Evolutionary conservation across 2,888 invertebrate species (phyloP).

Genomic region (Ophraella communa): DNA sequence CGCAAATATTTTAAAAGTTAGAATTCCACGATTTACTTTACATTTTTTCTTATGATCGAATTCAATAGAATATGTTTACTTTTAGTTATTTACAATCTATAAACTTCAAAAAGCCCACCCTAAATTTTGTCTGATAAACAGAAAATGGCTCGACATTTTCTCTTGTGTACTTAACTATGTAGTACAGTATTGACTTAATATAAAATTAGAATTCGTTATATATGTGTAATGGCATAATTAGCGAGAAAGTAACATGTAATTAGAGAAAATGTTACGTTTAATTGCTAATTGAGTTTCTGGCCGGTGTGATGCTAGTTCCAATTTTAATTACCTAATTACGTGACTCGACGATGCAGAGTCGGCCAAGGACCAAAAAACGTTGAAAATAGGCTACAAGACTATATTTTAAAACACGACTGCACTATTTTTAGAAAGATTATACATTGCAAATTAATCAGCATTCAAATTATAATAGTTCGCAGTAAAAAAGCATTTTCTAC

Average conservation of each 20-base stretch:
- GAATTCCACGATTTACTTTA: no score
- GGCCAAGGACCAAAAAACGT: constrained; percentile 25
- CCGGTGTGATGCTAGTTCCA: constrained; percentile 64
- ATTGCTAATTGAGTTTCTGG: constrained; percentile 67
- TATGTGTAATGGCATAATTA: constrained; percentile 57
- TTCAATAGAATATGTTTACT: no score
- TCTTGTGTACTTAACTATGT: constrained; percentile 3
- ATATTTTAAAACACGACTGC: no score
- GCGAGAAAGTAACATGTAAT: constrained; percentile 65
- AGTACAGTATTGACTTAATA: constrained; percentile 35
- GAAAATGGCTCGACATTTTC: neutral
- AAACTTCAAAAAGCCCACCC: no score
- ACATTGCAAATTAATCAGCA: no score
- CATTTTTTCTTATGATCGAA: no score
- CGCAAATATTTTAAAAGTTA: no score
- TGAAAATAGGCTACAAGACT: neutral
- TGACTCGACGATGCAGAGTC: constrained; percentile 54
- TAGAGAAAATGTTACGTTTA: constrained; percentile 68
- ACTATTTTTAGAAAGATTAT: no score
- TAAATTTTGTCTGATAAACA: neutral
- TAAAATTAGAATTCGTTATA: constrained; percentile 40
- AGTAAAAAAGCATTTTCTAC: no score
- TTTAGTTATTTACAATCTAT: no score
- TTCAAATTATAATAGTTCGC: no score
- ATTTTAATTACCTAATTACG: constrained; percentile 68